These are phyloP conservation scores for Melipona quadrifasciata DNA, from an alignment of 1,140 invertebrate species.

Conservation along the genomic window DNA sequence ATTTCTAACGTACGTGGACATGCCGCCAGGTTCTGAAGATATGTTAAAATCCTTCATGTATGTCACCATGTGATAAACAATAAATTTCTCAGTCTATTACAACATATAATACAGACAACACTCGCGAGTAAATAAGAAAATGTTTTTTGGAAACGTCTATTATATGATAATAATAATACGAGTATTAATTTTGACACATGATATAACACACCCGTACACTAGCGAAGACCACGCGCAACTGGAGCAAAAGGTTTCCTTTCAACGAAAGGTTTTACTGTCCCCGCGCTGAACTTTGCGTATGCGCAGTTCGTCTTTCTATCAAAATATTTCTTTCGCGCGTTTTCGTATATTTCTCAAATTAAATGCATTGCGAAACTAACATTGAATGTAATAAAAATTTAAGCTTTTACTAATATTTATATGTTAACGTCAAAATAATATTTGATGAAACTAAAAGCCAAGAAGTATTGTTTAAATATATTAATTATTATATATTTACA, in stretches of 20 bases:
- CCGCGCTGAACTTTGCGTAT: neutral
- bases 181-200: neutral
- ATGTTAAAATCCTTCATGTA: conserved; percentile 56
- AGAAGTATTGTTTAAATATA: conserved; percentile 21
- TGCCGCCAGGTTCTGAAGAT: conserved; percentile 27
- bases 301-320: neutral
- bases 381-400: neutral
- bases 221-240: conserved; percentile 27
- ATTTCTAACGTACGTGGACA: conserved; percentile 55
- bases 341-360: neutral
- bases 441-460: neutral
- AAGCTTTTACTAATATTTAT: neutral
- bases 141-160: neutral
- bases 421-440: neutral
- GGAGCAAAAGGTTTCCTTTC: neutral
- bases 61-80: conserved; percentile 51
- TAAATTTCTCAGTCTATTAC: neutral
- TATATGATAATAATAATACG: too few relatives aligned
- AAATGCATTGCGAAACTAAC: neutral
- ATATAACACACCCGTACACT: neutral
- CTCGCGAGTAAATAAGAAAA: neutral
- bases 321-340: neutral
- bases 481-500: conserved; percentile 49
- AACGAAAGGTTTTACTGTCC: neutral
- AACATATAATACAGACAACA: neutral